A percentile compares a stretch with the other conserved stretches of the same genome.
Evolutionary conservation across 2,888 invertebrate species (phyloP).

Genomic region (Oxycera nigricornis): DNA sequence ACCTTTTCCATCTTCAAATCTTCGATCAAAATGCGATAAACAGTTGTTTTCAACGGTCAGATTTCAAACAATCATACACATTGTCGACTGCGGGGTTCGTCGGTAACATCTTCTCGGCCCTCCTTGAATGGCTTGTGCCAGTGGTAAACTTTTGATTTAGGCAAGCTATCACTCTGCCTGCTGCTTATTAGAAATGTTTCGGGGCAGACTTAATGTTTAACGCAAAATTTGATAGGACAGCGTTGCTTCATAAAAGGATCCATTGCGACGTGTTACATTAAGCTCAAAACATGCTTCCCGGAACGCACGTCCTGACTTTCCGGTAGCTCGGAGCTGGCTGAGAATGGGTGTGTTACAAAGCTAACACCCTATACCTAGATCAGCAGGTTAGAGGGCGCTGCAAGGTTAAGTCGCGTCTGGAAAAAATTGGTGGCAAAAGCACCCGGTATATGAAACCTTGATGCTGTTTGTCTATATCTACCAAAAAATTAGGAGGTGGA

Average conservation of each 20-base stretch:
- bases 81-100: background rate
- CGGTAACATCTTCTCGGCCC: too few relatives aligned
- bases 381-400: background rate
- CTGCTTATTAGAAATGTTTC: background rate
- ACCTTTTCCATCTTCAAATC: background rate
- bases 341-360: background rate
- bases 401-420: too few relatives aligned
- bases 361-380: background rate
- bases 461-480: too few relatives aligned
- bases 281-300: background rate
- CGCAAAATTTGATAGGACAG: background rate
- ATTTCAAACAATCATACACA: background rate
- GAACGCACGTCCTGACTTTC: background rate
- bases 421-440: too few relatives aligned
- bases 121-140: background rate
- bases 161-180: background rate
- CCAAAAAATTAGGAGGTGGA: too few relatives aligned
- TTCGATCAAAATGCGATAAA: background rate
- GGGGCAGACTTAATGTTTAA: background rate
- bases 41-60: background rate
- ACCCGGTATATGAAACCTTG: too few relatives aligned
- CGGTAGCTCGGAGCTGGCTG: too few relatives aligned
- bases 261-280: too few relatives aligned
- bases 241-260: background rate
- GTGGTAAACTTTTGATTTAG: background rate